Evolutionary conservation across 1,140 invertebrate species (phyloP).

Genomic region (Megalopta genalis): DNA sequence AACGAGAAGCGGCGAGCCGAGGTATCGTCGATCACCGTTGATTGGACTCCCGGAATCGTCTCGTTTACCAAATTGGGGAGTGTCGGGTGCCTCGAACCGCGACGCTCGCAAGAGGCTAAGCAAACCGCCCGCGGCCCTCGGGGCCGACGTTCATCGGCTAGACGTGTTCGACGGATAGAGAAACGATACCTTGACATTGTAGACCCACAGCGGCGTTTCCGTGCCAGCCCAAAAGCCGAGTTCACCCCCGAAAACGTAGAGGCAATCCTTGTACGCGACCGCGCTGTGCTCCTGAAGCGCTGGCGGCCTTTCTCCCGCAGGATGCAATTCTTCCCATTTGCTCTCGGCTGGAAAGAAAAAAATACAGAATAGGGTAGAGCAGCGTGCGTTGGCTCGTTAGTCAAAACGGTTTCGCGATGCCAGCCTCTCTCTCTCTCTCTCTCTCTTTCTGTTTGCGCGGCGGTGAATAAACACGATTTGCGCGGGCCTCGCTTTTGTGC

Average conservation of each 20-base stretch:
- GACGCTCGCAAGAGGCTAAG: conserved; percentile 10
- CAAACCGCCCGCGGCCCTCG: conserved; percentile 19
- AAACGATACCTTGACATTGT: conserved; percentile 87
- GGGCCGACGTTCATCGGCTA: not conserved
- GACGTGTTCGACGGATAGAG: not conserved
- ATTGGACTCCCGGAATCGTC: conserved; percentile 32
- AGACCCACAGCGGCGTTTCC: conserved; percentile 94
- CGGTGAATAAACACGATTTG: conserved; percentile 34
- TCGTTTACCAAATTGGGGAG: conserved; percentile 48
- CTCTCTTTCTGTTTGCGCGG: not conserved
- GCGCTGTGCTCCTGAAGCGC: conserved; percentile 92
- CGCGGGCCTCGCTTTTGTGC: conserved; percentile 12
- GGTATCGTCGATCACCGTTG: conserved; percentile 61
- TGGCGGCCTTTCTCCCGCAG: conserved; percentile 86
- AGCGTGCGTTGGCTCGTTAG: conserved; percentile 21
- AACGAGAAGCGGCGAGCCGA: conserved; percentile 36
- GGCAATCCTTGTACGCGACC: conserved; percentile 86
- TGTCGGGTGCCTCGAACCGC: conserved; percentile 48
- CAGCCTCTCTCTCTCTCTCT: not conserved
- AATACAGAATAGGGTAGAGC: conserved; percentile 30
- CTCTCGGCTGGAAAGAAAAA: conserved; percentile 82
- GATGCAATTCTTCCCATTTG: conserved; percentile 86
- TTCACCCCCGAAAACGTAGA: conserved; percentile 95
- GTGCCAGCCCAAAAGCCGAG: conserved; percentile 88
- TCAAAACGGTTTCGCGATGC: conserved; percentile 41